Conservation (phyloP, 1,140 invertebrate genomes). For the Zaprionus camerounensis region DNA sequence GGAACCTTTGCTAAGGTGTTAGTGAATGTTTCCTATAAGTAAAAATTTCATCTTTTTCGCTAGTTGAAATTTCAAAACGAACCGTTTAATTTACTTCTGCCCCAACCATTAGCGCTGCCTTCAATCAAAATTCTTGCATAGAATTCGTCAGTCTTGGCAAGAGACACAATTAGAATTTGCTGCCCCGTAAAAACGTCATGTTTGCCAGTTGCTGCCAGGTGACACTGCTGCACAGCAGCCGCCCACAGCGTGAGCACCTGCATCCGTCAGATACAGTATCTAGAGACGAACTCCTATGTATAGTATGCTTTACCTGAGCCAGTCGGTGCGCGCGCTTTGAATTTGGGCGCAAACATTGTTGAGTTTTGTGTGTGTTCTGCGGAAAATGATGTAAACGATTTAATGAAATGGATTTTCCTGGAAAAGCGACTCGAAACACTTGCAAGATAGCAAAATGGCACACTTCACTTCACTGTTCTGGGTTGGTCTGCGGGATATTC, state of each 20-base stretch:
- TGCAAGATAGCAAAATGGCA: conserved; percentile 6
- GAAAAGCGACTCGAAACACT: conserved; percentile 8
- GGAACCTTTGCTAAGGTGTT: too few relatives aligned
- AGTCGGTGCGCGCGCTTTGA: conserved; percentile 90
- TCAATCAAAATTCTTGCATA: conserved; percentile 22
- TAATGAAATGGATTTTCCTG: background rate
- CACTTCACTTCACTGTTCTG: conserved; percentile 43
- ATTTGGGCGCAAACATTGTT: conserved; percentile 90
- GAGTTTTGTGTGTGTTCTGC: conserved; percentile 71
- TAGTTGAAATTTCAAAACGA: background rate
- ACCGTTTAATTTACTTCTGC: conserved; percentile 3
- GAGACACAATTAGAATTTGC: background rate
- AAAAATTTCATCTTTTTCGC: too few relatives aligned
- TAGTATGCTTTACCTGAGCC: conserved; percentile 87
- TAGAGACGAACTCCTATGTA: conserved; percentile 8
- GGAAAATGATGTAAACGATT: conserved; percentile 54
- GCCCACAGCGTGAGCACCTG: conserved; percentile 18
- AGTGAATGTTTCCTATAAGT: too few relatives aligned
- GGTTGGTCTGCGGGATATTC: background rate
- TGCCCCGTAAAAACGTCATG: conserved; percentile 71
- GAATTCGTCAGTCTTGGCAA: conserved; percentile 41
- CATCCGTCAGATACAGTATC: conserved; percentile 38
- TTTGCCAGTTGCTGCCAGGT: conserved; percentile 48
- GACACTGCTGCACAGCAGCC: conserved; percentile 26
- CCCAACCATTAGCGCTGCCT: background rate